These are phyloP conservation scores for Lontra canadensis DNA, from an alignment of 2,113 vertebrate species.

Conservation along the genomic window DNA sequence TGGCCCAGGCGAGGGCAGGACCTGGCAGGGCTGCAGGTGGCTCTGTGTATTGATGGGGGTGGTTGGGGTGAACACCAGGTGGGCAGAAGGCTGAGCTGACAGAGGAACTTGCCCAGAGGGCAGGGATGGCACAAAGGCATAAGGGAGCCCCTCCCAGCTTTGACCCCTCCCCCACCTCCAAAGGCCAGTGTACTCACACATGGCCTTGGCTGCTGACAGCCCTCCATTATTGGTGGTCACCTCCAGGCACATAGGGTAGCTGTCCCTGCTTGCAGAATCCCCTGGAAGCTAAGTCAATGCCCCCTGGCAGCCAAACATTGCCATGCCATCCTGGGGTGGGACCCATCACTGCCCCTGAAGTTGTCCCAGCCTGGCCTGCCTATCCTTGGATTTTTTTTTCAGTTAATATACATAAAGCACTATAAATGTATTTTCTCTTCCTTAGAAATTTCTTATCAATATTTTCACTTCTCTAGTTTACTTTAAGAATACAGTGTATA, in stretches of 20 bases:
- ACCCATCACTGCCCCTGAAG: neutral
- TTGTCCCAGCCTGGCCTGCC: neutral
- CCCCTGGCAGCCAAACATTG: neutral
- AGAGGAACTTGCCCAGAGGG: neutral
- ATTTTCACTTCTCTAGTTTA: neutral
- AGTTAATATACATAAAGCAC: neutral
- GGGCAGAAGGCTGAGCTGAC: neutral
- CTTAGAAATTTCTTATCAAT: neutral
- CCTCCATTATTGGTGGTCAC: neutral
- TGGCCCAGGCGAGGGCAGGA: neutral
- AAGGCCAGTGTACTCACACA: neutral
- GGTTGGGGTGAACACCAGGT: neutral
- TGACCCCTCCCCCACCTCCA: neutral
- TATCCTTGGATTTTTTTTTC: neutral
- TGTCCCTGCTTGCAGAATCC: neutral
- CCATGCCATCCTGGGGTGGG: neutral
- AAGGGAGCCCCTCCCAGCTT: neutral
- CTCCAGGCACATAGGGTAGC: neutral
- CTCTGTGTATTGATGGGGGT: neutral
- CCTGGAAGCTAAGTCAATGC: neutral
- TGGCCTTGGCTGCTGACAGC: neutral
- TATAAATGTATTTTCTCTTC: neutral
- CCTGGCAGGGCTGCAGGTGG: neutral
- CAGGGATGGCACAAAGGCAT: neutral
- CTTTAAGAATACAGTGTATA: neutral